Evolutionary conservation across 2,888 invertebrate genomes (phyloP), one percentile per base, ranked within the genome.

Genomic region (Lydus trimaculatus): DNA sequence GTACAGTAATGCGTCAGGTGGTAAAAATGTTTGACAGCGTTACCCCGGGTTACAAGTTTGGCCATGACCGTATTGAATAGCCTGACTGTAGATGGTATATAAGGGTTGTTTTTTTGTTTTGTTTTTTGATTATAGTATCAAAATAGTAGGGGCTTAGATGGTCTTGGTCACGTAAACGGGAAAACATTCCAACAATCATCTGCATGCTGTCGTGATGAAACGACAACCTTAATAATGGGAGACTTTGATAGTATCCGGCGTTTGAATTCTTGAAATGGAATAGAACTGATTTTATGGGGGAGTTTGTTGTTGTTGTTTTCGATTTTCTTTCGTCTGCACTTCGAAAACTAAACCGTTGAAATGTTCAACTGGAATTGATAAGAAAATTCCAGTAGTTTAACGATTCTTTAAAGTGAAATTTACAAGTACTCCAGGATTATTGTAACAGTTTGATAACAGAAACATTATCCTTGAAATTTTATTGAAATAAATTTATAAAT

Each of bases 1-100:
- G 17, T 43, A 33, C 36, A 3, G 8, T 43, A 17, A 36, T 7
- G 20, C 25, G 52, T 52, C 52, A 52, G 52, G 23, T 52, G 52
- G 23, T 52, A 52, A 52, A 23, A 52, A 52, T 52, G 52, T 52
- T 52, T 52, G 52, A 52, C 25, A 25, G 23, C 52, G 52, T 52
- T 52, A 52, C 52, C 52, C 48, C 4, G 52, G 52, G 23, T 52
- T 48, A 48, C 48, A 52, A 25, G 3, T 23, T 52, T 52, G 52
- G 52, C 52, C 52, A 25, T 52, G 52, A 52, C 23, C 52, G 52
- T 52, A 52, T 52, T 13, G 52, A 25, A n/a, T 33, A 1, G 33
- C 43, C 8, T 7, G 11, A 36, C 6, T 31, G 7, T 39, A 39
- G 15, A 5, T 3, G n/a, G 15, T n/a, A 6, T 20, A 20, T 52